Base-by-base conservation (phyloP, 2,113 vertebrate genomes). In the Megalops atlanticus region DNA sequence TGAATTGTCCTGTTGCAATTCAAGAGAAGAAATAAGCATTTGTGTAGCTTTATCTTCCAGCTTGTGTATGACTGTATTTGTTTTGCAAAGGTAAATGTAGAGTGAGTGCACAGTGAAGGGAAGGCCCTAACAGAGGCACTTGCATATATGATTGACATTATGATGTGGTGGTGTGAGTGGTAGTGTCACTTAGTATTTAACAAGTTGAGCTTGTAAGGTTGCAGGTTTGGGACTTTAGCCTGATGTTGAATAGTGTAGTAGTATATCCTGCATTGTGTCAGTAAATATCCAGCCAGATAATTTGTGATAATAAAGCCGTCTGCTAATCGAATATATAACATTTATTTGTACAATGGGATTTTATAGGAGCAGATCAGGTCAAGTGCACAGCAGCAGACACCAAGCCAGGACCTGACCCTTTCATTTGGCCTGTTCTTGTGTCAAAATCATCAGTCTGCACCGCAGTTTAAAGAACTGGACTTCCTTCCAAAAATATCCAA, bases 401-500 rank as follows among this genome's bases (percentile, higher is more conserved):
- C 21, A 68, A 18, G 11, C 38, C 12, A 33, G 38, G 76, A 64
- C 35, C 16, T 71, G 35, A 79, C 16, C 40, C 8, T 7, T 18
- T 14, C 70, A 7, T n/a, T 14, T n/a, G n/a, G n/a, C 45, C 33
- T 70, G 18, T 31, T 1, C 64, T 45, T 27, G 39, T 70, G 54
- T 79, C 4, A 47, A 70, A 70, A 70, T 45, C 64, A 70, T 70
- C 39, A 33, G 6, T 69, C 39, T 64, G 54, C n/a, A 2, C 2
- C n/a, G 52, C n/a, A 24, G 52, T 78, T 33, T 43, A 43, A 33
- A 8, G 41, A 68, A 35, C 12, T 35, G 52, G 18, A 38, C 38
- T 40, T 16, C 52, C 78, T 71, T 72, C 41, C 69, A 12, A 43
- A 79, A 71, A 45, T 79, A 16, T 38, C 24, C n/a, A 12, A 24